Base-by-base conservation (phyloP, 2,113 vertebrate genomes). In the Mustelus asterias region DNA sequence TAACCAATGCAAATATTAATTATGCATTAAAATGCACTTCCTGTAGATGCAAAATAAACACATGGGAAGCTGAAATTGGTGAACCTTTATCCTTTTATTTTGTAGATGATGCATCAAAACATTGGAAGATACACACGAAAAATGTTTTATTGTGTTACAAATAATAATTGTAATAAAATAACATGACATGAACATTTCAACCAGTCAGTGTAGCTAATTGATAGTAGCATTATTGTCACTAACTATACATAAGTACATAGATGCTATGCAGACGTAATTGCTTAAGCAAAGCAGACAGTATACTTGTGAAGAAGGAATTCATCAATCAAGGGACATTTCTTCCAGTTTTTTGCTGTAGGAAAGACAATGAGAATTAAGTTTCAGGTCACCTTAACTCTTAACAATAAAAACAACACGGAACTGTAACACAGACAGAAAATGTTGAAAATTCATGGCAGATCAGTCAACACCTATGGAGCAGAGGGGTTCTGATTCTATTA, bases 181-280 rank as follows among this genome's bases (percentile, higher is more conserved):
- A 67, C 9, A 92, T 33, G 7, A 1, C 8, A 22, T 94, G 54
- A 94, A 67, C 90, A 94, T 94, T 94, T 41, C 63, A 67, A 67
- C 2, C 2, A 67, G 41, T 93, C 89, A 93, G 20, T 93, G 90
- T 20, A 65, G 63, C 63, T 65, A 93, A 65, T 33, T 90, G 58
- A 60, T 90, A 94, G 58, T 6, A 41, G 63, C n/a, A 1, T 92
- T 94, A 90, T n/a, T 60, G 63, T n/a, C 90, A 65, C 63, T 10
- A 94, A 63, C 90, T 65, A 94, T 94, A 94, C 60, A 37, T 67
- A 7, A 67, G 8, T 94, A 94, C 90, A 94, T 94, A 94, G 90
- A 94, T 94, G 90, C 90, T 94, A 94, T 94, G 90, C 63, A 94
- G 90, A 41, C n/a, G 37, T 94, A 67, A 63, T 94, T 94, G 58